phyloP scores from a whole-genome alignment of 2,888 invertebrate genomes.

The Gortyna flavago region DNA sequence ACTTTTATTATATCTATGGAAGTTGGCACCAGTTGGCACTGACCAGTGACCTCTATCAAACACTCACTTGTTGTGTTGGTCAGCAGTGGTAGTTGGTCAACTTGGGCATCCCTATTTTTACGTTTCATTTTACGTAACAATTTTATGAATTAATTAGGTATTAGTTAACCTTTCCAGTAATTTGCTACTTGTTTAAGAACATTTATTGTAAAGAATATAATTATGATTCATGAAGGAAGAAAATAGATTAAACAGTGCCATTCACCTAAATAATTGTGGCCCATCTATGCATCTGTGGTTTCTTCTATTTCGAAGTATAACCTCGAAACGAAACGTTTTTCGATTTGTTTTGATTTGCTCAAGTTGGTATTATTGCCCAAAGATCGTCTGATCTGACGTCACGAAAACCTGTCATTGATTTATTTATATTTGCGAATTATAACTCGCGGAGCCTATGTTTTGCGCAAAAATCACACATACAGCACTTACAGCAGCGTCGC shows the following conservation, averaged over 20 bases:
- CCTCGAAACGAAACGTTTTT: slow-evolving; percentile 54
- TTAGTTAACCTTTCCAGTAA: too few species aligned
- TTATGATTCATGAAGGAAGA: neutral
- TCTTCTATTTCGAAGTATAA: neutral
- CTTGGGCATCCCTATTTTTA: too few species aligned
- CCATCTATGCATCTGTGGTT: neutral
- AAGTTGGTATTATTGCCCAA: slow-evolving; percentile 73
- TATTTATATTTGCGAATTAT: slow-evolving; percentile 74
- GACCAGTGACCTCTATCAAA: too few species aligned
- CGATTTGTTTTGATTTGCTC: slow-evolving; percentile 74
- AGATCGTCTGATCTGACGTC: slow-evolving; percentile 85
- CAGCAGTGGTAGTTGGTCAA: too few species aligned
- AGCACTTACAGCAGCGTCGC: slow-evolving; percentile 21
- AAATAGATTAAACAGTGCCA: neutral
- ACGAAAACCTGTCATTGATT: slow-evolving; percentile 78
- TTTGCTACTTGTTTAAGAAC: neutral
- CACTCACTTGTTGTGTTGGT: too few species aligned
- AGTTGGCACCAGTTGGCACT: too few species aligned
- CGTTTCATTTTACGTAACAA: neutral
- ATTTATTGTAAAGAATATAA: neutral
- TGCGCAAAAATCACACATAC: slow-evolving; percentile 40
- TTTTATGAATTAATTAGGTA: too few species aligned
- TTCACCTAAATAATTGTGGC: neutral
- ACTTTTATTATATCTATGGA: too few species aligned
- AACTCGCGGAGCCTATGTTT: slow-evolving; percentile 45